Percentiles rank a stretch among this genome's conserved stretches.
These are phyloP conservation scores for Eristalis tenax DNA, from an alignment of 2,888 invertebrate genomes.

Conservation along the genomic window DNA sequence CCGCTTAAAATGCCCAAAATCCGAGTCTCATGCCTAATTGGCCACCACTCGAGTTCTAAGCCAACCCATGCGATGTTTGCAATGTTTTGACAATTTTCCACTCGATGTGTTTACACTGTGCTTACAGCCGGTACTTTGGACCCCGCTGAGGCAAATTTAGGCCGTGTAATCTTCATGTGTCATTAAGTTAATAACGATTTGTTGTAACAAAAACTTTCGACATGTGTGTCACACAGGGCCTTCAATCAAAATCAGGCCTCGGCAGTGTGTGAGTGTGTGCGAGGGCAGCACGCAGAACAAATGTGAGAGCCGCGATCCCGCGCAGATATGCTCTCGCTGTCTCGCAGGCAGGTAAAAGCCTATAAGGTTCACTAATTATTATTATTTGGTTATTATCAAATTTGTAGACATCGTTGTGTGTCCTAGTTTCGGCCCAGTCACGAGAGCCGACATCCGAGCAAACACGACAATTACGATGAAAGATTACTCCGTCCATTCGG, in stretches of 20 bases:
- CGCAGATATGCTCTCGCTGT: not conserved
- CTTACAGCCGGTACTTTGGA: not conserved
- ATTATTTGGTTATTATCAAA: constrained; percentile 40
- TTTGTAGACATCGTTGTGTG: constrained; percentile 1
- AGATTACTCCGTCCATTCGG: constrained; percentile 26
- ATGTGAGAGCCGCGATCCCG: constrained; percentile 7
- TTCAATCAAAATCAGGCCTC: not conserved
- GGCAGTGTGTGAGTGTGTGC: not conserved
- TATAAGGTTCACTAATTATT: constrained; percentile 29
- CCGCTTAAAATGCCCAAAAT: not conserved
- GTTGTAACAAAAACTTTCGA: constrained; percentile 23
- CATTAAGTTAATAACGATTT: constrained; percentile 25
- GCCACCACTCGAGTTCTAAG: not conserved
- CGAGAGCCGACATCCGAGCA: constrained; percentile 34
- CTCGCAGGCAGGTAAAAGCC: not conserved
- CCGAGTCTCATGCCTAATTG: not conserved
- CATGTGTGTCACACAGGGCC: constrained; percentile 9
- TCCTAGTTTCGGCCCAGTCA: constrained; percentile 34
- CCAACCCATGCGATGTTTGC: not conserved
- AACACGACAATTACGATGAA: constrained; percentile 35
- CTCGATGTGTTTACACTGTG: not conserved
- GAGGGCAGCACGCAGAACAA: not conserved
- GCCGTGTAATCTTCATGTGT: constrained; percentile 27
- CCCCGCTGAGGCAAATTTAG: not conserved
- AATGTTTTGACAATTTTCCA: constrained; percentile 1